Base-by-base conservation (phyloP, 2,113 vertebrate genomes). In the Peromyscus californicus region DNA sequence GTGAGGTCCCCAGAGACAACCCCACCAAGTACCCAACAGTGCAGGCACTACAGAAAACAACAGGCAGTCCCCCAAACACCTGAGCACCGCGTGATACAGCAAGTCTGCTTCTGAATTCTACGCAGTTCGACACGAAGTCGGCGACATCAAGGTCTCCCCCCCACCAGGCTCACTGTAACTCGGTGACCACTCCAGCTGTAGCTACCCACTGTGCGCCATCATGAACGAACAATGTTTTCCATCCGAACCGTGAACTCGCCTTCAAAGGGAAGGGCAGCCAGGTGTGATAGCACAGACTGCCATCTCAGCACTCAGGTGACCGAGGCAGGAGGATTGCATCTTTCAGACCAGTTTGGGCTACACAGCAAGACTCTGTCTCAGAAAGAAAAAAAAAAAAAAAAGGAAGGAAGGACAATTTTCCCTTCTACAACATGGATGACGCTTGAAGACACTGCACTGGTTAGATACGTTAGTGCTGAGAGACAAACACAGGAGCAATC, bases 161-260 rank as follows among this genome's bases (percentile, higher is more conserved):
- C 31, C 33, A 51, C 39, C 39, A 29, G 3, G 8, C 57, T 45
- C 54, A 7, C 13, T 4, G 54, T n/a, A 9, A 17, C 31, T 1
- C 0, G 0, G 13, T 12, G 2, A 31, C 10, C 8, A 6, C 57
- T 19, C 16, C 16, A 67, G 26, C 79, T 4, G 70, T 12, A 39
- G 57, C 57, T 39, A 4, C 51, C 91, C 26, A 17, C 24, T 17
- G 31, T 26, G n/a, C 1, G 1, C 19, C 21, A 9, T 21, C n/a
- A 17, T 59, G 42, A 63, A 16, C 21, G 33, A 48, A 63, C 42
- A 65, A 1, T 4, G 16, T 13, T 10, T 51, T 51, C 10, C 7
- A 4, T 54, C 65, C 31, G 22, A 54, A 51, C 65, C 45, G 45
- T 67, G 15, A n/a, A 1, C 51, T 31, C 69, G 42, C 9, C 69